A percentile compares a stretch with the other conserved stretches of the same genome.
Evolutionary conservation across 1,140 invertebrate genomes (phyloP).

Genomic region (Camponotus pennsylvanicus): DNA sequence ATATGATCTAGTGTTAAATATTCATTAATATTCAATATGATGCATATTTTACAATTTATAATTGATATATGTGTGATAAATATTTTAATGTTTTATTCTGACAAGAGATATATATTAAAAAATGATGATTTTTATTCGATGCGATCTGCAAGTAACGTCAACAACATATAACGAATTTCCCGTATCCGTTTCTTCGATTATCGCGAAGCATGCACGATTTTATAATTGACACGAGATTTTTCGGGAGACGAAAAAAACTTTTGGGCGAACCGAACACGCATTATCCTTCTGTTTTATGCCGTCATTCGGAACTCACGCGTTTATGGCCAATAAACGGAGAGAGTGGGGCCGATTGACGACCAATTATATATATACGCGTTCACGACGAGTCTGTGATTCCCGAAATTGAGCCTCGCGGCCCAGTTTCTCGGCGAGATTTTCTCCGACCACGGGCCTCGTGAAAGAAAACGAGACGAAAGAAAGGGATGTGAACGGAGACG

Average conservation of each 20-base stretch:
- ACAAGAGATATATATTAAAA: neutral
- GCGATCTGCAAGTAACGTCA: neutral
- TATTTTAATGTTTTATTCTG: neutral
- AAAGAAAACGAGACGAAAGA: neutral
- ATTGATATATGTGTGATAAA: no score
- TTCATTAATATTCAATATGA: no score
- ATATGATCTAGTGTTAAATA: neutral
- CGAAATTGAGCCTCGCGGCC: slow-evolving; percentile 75
- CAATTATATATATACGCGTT: slow-evolving; percentile 81
- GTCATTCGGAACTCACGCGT: slow-evolving; percentile 65
- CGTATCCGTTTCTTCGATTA: neutral
- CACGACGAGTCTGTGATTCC: slow-evolving; percentile 73
- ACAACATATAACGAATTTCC: neutral
- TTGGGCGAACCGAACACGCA: slow-evolving; percentile 42
- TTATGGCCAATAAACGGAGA: slow-evolving; percentile 76
- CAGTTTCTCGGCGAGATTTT: slow-evolving; percentile 72
- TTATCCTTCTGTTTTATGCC: slow-evolving; percentile 55
- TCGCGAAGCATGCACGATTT: slow-evolving; percentile 3
- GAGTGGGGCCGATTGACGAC: slow-evolving; percentile 63
- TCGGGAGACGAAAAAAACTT: neutral
- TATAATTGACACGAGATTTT: slow-evolving; percentile 31
- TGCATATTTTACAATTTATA: no score
- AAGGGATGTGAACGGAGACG: neutral
- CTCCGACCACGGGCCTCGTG: slow-evolving; percentile 62
- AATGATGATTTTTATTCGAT: neutral